These are phyloP conservation scores for Coregonus ussuriensis DNA, from an alignment of 2,797 vertebrate genomes.

Conservation along the genomic window DNA sequence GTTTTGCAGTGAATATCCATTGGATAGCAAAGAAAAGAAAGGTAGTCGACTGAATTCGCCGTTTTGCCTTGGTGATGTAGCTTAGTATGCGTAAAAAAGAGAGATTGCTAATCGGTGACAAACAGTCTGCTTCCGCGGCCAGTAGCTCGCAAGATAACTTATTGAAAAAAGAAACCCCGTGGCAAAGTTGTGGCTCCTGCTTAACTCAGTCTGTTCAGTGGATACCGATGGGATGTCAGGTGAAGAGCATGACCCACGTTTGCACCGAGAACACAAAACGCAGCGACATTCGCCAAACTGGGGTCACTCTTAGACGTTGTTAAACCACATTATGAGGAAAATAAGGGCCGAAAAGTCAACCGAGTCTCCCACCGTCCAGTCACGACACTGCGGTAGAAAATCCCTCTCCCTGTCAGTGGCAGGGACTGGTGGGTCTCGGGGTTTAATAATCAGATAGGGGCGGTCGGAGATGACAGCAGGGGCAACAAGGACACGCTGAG, in stretches of 20 bases:
- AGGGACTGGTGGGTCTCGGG: slow-evolving; percentile 60
- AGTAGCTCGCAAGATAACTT: slow-evolving; percentile 63
- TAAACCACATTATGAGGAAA: slow-evolving; percentile 65
- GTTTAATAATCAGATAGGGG: slow-evolving; percentile 68
- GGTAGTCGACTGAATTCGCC: slow-evolving; percentile 89
- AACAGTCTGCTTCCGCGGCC: slow-evolving; percentile 68
- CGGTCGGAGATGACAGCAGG: slow-evolving; percentile 71
- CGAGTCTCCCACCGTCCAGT: slow-evolving; percentile 65
- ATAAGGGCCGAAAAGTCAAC: slow-evolving; percentile 25
- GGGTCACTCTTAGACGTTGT: slow-evolving; percentile 67
- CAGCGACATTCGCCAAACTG: slow-evolving; percentile 63
- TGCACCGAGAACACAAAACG: slow-evolving; percentile 64
- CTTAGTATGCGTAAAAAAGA: slow-evolving; percentile 67
- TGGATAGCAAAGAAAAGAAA: slow-evolving; percentile 88
- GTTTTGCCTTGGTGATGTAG: slow-evolving; percentile 87
- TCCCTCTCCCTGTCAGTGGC: slow-evolving; percentile 54
- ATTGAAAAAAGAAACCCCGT: slow-evolving; percentile 37
- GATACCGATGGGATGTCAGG: slow-evolving; percentile 67
- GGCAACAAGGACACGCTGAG: slow-evolving; percentile 74
- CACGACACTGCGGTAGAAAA: slow-evolving; percentile 60
- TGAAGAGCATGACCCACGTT: slow-evolving; percentile 45
- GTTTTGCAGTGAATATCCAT: slow-evolving; percentile 95
- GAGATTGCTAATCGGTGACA: slow-evolving; percentile 47
- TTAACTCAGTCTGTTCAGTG: slow-evolving; percentile 50
- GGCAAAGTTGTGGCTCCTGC: slow-evolving; percentile 63